Evolutionary conservation across 2,797 vertebrate species (phyloP), one percentile per base, ranked within the genome.

Genomic region (Silurus aristotelis): DNA sequence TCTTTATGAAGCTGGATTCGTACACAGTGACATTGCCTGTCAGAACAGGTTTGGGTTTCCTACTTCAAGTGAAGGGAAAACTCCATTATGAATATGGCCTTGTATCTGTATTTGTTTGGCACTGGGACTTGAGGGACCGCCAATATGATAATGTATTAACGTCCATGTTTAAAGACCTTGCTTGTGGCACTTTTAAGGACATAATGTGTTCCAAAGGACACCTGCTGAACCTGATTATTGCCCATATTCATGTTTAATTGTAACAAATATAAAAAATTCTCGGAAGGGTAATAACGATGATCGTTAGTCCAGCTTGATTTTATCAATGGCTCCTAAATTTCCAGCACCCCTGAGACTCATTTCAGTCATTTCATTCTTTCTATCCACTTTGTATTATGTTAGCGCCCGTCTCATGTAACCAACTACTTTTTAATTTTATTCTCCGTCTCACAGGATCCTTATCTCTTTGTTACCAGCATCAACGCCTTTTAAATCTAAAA

Each of bases 361-460:
- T 86, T 84, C 75, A 84, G 63, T 83, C 25, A 1, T 78, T 79
- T 87, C 5, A 17, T 52, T 75, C 81, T 84, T 85, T 80, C 5
- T 52, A 81, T 72, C 64, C 20, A 63, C 82, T 63, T 78, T 80
- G 20, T 67, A 61, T 85, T 70, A 66, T 72, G 68, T n/a, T 67
- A 17, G n/a, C 64, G 80, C 71, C 46, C 79, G 43, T 83, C 56
- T 43, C 48, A 82, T 82, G 83, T 61, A 88, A 88, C 84, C 70
- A 86, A 83, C 52, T 38, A 19, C 72, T 10, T 71, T 84, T 85
- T 68, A 85, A 78, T 86, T 89, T 87, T 82, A 85, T 78, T 76
- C 52, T 80, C 61, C 88, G 63, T 84, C 19, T 89, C 43, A 73
- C 63, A 22, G 58, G 72, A 84, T 67, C 82, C 82, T 89, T 82